These are phyloP conservation scores for Synanthedon vespiformis DNA, from an alignment of 2,888 invertebrate genomes.

Conservation along the genomic window DNA sequence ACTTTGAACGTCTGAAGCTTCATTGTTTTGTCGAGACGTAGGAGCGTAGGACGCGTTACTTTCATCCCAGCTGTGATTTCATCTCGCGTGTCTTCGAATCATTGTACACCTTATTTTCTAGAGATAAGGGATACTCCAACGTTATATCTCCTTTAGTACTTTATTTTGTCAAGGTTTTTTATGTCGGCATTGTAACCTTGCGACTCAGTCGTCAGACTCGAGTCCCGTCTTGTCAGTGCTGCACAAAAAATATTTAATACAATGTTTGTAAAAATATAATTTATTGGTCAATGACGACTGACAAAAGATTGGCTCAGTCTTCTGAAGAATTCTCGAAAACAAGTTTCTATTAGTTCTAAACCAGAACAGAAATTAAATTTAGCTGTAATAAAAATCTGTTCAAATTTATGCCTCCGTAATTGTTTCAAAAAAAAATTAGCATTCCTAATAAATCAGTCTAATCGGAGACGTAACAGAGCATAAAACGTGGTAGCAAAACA, in stretches of 20 bases:
- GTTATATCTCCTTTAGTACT: not conserved
- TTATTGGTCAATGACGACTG: no score
- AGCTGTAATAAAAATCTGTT: no score
- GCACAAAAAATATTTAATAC: not conserved
- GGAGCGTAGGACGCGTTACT: slow-evolving; percentile 45
- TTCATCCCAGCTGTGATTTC: slow-evolving; percentile 30
- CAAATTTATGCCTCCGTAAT: no score
- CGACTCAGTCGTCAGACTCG: not conserved
- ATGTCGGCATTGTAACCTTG: not conserved
- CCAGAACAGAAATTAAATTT: no score
- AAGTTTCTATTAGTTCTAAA: no score
- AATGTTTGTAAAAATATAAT: not conserved
- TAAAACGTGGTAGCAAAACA: no score
- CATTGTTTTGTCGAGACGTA: slow-evolving; percentile 46
- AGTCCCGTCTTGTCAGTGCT: not conserved
- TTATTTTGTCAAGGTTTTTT: not conserved
- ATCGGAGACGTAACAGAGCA: no score
- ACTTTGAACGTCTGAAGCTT: slow-evolving; percentile 27
- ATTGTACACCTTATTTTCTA: not conserved
- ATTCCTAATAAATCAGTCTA: no score
- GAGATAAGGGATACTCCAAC: not conserved
- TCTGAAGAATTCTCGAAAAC: no score
- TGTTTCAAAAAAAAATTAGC: no score
- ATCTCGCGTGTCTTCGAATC: slow-evolving; percentile 9
- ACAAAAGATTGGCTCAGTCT: no score